Conservation (phyloP, 2,888 invertebrate species). For the Macrophya alboannulata region DNA sequence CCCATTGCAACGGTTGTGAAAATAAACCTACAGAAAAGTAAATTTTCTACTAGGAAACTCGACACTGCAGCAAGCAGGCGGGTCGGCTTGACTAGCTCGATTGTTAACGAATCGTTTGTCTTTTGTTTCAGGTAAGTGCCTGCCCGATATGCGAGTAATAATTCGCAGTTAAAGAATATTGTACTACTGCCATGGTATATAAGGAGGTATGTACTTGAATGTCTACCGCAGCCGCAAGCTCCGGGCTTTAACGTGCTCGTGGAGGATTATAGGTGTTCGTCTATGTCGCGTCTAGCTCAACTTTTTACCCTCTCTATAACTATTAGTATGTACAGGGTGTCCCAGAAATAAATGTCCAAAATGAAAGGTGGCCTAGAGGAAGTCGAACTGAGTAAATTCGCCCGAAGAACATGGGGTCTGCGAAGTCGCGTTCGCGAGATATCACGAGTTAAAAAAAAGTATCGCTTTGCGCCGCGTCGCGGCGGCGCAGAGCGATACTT, state of each 20-base stretch:
- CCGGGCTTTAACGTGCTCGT: not conserved
- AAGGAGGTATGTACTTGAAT: not conserved
- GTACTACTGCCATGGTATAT: constrained; percentile 15
- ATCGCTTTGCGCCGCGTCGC: too few species aligned
- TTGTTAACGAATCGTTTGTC: constrained; percentile 25
- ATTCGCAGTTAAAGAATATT: constrained; percentile 36
- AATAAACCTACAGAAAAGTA: constrained; percentile 3
- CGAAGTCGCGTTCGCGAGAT: too few species aligned
- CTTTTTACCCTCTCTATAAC: not conserved
- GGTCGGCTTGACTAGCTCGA: not conserved
- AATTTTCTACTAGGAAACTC: not conserved
- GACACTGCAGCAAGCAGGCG: not conserved
- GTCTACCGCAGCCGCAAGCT: not conserved
- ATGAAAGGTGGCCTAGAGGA: too few species aligned
- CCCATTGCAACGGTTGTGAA: not conserved
- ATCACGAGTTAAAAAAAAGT: too few species aligned
- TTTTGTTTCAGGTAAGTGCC: constrained; percentile 53
- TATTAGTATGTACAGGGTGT: too few species aligned
- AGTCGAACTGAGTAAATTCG: too few species aligned
- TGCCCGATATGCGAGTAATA: constrained; percentile 13
- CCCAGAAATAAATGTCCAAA: too few species aligned
- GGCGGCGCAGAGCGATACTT: too few species aligned
- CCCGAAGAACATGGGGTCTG: too few species aligned
- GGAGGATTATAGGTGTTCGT: constrained; percentile 22
- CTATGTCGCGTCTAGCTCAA: constrained; percentile 15